These are phyloP conservation scores for Tachysurus vachellii DNA, from an alignment of 2,113 vertebrate species.

Conservation along the genomic window DNA sequence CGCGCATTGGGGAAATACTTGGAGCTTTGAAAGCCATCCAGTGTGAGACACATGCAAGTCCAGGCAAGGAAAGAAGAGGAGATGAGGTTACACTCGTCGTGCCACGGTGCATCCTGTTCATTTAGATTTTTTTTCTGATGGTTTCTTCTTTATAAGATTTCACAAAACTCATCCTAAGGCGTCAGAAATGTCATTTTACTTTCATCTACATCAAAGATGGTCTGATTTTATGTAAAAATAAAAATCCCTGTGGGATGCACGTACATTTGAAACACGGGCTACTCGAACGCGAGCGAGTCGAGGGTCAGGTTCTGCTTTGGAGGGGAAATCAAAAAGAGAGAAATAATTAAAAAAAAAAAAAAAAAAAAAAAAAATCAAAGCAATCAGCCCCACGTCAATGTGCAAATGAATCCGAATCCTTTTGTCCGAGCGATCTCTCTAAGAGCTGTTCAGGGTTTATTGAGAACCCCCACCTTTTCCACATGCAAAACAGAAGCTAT, in stretches of 20 bases:
- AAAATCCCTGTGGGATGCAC: slow-evolving; percentile 54
- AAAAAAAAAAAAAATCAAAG: neutral
- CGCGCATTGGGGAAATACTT: slow-evolving; percentile 66
- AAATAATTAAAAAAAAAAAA: too few species aligned
- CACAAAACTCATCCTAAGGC: slow-evolving; percentile 67
- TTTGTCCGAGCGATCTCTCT: slow-evolving; percentile 52
- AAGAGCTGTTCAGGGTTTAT: slow-evolving; percentile 57
- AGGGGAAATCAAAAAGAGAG: neutral
- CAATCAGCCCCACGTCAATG: slow-evolving; percentile 33
- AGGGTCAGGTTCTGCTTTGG: neutral
- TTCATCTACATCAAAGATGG: slow-evolving; percentile 72
- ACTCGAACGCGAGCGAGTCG: neutral
- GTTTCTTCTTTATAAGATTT: slow-evolving; percentile 69
- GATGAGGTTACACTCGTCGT: slow-evolving; percentile 33
- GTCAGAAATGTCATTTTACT: slow-evolving; percentile 74
- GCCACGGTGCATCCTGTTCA: slow-evolving; percentile 60
- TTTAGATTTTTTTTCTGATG: slow-evolving; percentile 61
- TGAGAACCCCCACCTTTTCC: slow-evolving; percentile 34
- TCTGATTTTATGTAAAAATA: slow-evolving; percentile 60
- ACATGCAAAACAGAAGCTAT: slow-evolving; percentile 46
- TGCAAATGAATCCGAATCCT: slow-evolving; percentile 49
- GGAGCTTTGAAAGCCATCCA: slow-evolving; percentile 75
- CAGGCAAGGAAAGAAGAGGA: slow-evolving; percentile 28
- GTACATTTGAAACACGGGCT: neutral
- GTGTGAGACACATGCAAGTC: slow-evolving; percentile 62